phyloP scores from a whole-genome alignment of 2,888 invertebrate species.

The Crepidodera aurea region DNA sequence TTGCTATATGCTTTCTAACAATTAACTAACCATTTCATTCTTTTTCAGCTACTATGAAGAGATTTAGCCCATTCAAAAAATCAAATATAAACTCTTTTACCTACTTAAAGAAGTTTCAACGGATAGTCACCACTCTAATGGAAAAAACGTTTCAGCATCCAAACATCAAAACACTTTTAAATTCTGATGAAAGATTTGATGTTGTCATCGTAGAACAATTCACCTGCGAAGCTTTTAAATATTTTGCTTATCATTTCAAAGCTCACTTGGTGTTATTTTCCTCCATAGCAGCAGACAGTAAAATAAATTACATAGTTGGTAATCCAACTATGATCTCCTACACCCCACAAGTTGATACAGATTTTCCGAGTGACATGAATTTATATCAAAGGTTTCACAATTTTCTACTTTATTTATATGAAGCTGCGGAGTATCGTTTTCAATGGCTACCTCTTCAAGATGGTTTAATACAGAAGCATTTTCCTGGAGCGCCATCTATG shows the following conservation, averaged over 20 bases:
- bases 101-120: constrained; percentile 1
- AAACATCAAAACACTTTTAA: constrained; percentile 6
- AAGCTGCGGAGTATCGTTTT: not conserved
- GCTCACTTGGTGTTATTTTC: constrained; percentile 21
- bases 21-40: not conserved
- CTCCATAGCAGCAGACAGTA: constrained; percentile 18
- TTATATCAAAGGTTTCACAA: constrained; percentile 21
- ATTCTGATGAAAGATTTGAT: constrained; percentile 21
- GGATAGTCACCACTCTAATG: not conserved
- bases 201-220: constrained; percentile 22
- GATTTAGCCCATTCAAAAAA: constrained; percentile 2
- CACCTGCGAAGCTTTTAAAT: constrained; percentile 16
- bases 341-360: constrained; percentile 17
- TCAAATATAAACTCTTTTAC: constrained; percentile 6
- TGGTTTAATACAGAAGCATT: constrained; percentile 40
- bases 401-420: constrained; percentile 4
- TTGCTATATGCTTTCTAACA: no score
- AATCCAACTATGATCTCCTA: constrained; percentile 24
- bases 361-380: constrained; percentile 14
- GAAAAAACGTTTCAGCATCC: constrained; percentile 8
- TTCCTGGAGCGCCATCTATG: constrained; percentile 46
- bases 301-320: constrained; percentile 22
- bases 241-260: constrained; percentile 23
- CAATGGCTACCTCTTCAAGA: constrained; percentile 43
- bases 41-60: constrained; percentile 17